Base-by-base conservation (phyloP, 2,113 vertebrate genomes). In the Dasyornis broadbenti region DNA sequence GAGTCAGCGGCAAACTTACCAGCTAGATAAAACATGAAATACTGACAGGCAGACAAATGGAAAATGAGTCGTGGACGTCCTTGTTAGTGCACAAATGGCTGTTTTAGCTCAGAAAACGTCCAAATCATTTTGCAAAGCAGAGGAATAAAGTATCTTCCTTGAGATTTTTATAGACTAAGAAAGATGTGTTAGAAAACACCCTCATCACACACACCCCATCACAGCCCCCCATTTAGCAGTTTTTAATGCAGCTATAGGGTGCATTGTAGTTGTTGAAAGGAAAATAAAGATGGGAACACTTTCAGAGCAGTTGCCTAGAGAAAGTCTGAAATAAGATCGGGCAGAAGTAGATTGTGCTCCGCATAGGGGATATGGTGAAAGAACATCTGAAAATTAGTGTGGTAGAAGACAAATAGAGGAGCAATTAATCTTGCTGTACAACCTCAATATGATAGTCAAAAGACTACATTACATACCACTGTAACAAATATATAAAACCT, bases 1-100 rank as follows among this genome's bases (percentile, higher is more conserved):
- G 90, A 96, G 71, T 94, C 94, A 97, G 90, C 31, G 15, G 59
- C 68, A 94, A 92, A 90, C 2, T 54, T 70, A 92, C 42, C 50
- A 92, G 68, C 60, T 91, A 85, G 68, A 85, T 87, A 94, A 92
- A 94, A 83, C 65, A 59, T 42, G 31, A 37, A 88, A 76, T 53
- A 64, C 73, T 79, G 81, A 95, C 66, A 91, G 44, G 64, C 31
- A 89, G 53, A 80, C 30, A 95, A 94, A 92, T 61, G 53, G 59
- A 95, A 95, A 89, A 90, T 49, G 78, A 90, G 35, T 91, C 30
- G 52, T 79, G 66, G 22, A 68, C 78, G 31, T 95, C n/a, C 44
- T 83, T 21, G 33, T 93, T 56, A 49, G 12, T 42, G 20, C 23
- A 24, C 30, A 50, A 54, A 82, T 69, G 86, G 66, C 47, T 42